phyloP scores from a whole-genome alignment of 1,140 invertebrate genomes.

The Probaryconus sp. region DNA sequence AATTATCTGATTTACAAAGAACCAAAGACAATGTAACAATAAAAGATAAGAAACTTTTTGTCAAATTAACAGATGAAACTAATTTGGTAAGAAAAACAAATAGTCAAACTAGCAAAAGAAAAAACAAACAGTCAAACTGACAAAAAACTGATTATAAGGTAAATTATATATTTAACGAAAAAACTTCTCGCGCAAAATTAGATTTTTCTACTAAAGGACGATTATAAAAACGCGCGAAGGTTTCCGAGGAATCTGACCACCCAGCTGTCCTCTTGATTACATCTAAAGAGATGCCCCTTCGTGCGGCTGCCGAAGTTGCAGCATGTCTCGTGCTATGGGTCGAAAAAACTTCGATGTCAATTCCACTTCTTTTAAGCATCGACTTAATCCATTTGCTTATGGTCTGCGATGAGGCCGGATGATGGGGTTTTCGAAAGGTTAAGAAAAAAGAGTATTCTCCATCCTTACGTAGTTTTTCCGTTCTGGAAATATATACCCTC shows the following conservation, averaged over 20 bases:
- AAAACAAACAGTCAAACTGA: no score
- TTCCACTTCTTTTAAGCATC: slow-evolving; percentile 3
- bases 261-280: slow-evolving; percentile 7
- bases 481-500: slow-evolving; percentile 2
- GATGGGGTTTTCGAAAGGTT: slow-evolving; percentile 9
- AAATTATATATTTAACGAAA: no score
- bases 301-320: slow-evolving; percentile 8
- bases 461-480: neutral
- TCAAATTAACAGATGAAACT: no score
- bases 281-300: slow-evolving; percentile 8
- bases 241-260: slow-evolving; percentile 2
- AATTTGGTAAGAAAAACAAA: no score
- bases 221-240: slow-evolving; percentile 7
- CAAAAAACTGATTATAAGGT: no score
- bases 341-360: slow-evolving; percentile 14
- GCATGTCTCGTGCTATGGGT: slow-evolving; percentile 30
- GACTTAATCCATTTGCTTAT: slow-evolving; percentile 29
- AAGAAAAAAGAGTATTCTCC: slow-evolving; percentile 21
- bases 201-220: neutral
- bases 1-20: no score
- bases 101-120: no score
- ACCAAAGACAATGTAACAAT: no score
- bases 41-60: no score
- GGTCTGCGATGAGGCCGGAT: slow-evolving; percentile 9
- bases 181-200: neutral